Conservation (phyloP, 2,888 invertebrate species). For the Agonopterix heracliana region DNA sequence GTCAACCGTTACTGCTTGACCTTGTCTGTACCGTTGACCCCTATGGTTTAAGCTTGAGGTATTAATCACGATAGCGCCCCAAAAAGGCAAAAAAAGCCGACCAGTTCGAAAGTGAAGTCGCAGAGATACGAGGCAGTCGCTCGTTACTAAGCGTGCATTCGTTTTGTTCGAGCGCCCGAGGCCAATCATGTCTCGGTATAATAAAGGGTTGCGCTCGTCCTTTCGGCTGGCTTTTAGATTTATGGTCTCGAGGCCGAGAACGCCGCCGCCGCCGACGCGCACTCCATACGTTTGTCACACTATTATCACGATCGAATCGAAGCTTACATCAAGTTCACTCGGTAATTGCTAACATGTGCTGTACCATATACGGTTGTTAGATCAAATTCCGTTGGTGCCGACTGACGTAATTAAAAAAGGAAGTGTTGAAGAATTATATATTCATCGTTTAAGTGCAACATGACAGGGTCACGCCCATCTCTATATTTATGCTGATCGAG, state of each 20-base stretch:
- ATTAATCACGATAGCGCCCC: constrained; percentile 28
- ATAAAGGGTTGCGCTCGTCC: constrained; percentile 68
- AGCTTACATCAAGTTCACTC: constrained; percentile 27
- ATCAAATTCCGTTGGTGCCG: constrained; percentile 16
- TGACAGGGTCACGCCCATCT: constrained; percentile 53
- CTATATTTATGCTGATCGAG: constrained; percentile 62
- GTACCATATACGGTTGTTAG: constrained; percentile 17
- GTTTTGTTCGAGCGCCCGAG: constrained; percentile 62
- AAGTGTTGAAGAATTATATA: constrained; percentile 30
- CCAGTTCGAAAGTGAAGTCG: constrained; percentile 45
- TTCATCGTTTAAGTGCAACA: constrained; percentile 51
- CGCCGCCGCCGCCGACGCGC: constrained; percentile 48
- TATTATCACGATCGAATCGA: constrained; percentile 44
- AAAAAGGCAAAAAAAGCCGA: constrained; percentile 41
- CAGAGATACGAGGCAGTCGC: constrained; percentile 43
- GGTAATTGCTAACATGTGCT: constrained; percentile 47
- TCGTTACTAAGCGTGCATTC: constrained; percentile 60
- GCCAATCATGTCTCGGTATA: constrained; percentile 71
- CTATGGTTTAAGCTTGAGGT: constrained; percentile 16
- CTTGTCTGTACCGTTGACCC: constrained; percentile 37
- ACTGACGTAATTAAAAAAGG: constrained; percentile 26
- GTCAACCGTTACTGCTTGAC: constrained; percentile 13
- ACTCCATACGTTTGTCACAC: constrained; percentile 61
- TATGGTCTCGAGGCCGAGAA: constrained; percentile 45
- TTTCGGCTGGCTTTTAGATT: constrained; percentile 59